phyloP scores from a whole-genome alignment of 2,113 vertebrate genomes.

The Onychorhynchus coronatus region DNA sequence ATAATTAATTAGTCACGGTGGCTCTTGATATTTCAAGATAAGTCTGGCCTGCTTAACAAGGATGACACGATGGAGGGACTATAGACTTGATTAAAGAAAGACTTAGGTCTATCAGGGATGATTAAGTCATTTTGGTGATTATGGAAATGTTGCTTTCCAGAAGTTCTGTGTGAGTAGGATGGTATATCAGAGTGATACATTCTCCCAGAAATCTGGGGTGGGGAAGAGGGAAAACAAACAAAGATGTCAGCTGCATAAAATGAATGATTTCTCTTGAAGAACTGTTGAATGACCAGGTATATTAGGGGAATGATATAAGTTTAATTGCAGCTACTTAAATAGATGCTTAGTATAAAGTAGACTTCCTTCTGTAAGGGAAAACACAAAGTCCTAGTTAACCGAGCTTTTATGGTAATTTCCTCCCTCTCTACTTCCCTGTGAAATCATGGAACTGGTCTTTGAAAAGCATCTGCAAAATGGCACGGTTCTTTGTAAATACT shows the following conservation, averaged over 20 bases:
- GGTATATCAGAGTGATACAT: not conserved
- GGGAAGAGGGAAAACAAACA: not conserved
- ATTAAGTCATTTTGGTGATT: slow-evolving; percentile 33
- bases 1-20: not conserved
- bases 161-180: not conserved
- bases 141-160: slow-evolving; percentile 29
- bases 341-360: not conserved
- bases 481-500: not conserved
- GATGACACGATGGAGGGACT: not conserved
- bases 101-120: not conserved
- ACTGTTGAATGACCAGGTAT: not conserved
- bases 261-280: not conserved
- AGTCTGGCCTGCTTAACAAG: not conserved
- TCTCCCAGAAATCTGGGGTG: not conserved
- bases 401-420: not conserved
- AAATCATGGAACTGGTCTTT: not conserved
- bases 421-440: not conserved
- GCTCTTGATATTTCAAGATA: not conserved
- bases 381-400: not conserved
- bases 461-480: not conserved
- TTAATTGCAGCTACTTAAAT: slow-evolving; percentile 3
- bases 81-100: not conserved
- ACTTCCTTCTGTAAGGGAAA: not conserved
- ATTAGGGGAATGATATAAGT: not conserved
- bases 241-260: slow-evolving; percentile 2